Evolutionary conservation across 1,140 invertebrate species (phyloP), one percentile per base, ranked within the genome.

Genomic region (Aradophagus sp.): DNA sequence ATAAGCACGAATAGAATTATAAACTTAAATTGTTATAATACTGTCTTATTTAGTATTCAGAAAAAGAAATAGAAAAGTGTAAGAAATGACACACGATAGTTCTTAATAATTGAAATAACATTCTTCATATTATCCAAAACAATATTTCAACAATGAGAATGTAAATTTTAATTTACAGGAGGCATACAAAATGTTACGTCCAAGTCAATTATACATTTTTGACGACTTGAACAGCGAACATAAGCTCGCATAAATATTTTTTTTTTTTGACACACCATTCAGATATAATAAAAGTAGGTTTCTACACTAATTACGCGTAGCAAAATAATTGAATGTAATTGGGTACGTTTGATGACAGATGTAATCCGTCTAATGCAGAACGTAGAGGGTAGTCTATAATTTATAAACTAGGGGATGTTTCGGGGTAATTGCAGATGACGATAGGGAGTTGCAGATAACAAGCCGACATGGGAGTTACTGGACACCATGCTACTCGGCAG

Each of bases 401-500:
- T 85, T 85, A 82, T 84, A 83, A 84, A 82, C 79, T 82, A 81
- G 77, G 80, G 81, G 80, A 78, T 84, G 81, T 84, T 84, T 84
- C 84, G 77, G 83, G 81, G 81, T 86, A 86, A 86, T 86, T 86
- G 83, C 81, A 80, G 82, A 84, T 86, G 84, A 85, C 82, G 83
- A 81, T 78, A 77, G 80, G 83, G 82, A 79, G 80, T 77, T 80
- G 53, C 79, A 80, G 81, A 83, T 85, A 85, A 85, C 84, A 82
- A 85, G 84, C 82, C 82, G 78, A 83, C 81, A 82, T 82, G 83
- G 83, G 84, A 84, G 84, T 82, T 76, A 85, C 77, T 80, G 76
- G 80, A 85, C 82, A 84, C 80, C 78, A 41, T 78, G 67, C 68
- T 62, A 73, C 76, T 74, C 69, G 62, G 50, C 53, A 66, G 63